Conservation (phyloP, 2,888 invertebrate genomes). For the Agonopterix heracliana region DNA sequence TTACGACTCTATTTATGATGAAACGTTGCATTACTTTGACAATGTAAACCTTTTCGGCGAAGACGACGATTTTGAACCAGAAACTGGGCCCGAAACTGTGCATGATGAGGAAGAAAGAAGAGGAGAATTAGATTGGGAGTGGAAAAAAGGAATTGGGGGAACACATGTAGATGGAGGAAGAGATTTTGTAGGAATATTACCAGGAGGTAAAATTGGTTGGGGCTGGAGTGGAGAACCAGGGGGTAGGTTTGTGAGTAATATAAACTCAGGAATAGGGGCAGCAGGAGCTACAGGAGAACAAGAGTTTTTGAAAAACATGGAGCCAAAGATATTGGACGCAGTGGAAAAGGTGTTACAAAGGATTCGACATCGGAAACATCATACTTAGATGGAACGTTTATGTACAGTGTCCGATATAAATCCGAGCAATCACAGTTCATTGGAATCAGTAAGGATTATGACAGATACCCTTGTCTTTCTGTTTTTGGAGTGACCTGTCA, state of each 20-base stretch:
- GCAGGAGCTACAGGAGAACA: constrained; percentile 12
- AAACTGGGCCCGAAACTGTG: constrained; percentile 1
- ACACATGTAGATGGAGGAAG: no score
- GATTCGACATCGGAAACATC: constrained; percentile 43
- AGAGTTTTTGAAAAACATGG: constrained; percentile 25
- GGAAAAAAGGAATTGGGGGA: no score
- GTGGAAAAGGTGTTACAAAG: constrained; percentile 53
- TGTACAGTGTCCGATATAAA: no score
- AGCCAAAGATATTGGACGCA: constrained; percentile 37
- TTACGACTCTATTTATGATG: constrained; percentile 55
- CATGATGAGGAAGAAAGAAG: no score
- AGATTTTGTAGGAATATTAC: no score
- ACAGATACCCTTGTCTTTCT: no score
- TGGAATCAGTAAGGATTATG: no score
- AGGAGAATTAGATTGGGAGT: no score
- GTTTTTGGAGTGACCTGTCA: no score
- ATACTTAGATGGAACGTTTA: neutral
- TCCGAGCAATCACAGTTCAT: no score
- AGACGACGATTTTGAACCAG: constrained; percentile 29
- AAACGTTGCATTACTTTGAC: constrained; percentile 29
- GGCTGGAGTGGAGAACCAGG: no score
- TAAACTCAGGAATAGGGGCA: constrained; percentile 15
- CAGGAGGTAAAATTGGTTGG: no score
- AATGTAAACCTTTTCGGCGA: constrained; percentile 25
- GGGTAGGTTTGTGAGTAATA: constrained; percentile 7